Percentiles rank a stretch among this genome's conserved stretches.
Evolutionary conservation across 2,797 vertebrate genomes (phyloP).

Genomic region (Pseudochirops cupreus): DNA sequence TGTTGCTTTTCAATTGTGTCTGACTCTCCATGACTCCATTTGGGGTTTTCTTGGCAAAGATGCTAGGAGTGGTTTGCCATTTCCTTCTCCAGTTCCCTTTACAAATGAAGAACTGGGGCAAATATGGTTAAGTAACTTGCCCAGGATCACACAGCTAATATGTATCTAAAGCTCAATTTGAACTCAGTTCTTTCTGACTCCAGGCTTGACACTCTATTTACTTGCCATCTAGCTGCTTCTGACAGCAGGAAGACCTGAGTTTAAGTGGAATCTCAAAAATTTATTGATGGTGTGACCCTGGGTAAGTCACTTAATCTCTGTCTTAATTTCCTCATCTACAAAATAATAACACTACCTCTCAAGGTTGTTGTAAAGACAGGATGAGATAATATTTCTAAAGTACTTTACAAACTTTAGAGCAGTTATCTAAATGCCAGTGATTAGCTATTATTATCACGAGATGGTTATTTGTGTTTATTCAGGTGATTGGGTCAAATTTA

Average conservation of each 20-base stretch:
- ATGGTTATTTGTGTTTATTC: not conserved
- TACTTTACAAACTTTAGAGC: not conserved
- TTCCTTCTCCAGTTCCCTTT: not conserved
- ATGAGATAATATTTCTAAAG: not conserved
- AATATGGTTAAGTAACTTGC: not conserved
- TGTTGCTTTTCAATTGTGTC: not conserved
- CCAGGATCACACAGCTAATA: not conserved
- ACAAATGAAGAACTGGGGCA: not conserved
- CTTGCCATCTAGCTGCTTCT: not conserved
- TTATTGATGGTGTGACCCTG: not conserved
- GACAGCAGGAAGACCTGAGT: not conserved
- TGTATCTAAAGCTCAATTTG: not conserved
- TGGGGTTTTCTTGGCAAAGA: not conserved
- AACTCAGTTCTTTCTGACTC: too few species aligned
- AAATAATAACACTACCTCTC: not conserved
- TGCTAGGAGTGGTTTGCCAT: not conserved
- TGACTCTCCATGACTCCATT: not conserved
- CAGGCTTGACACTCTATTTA: not conserved
- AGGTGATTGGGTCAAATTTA: not conserved
- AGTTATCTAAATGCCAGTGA: not conserved
- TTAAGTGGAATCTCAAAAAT: not conserved
- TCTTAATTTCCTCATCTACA: not conserved
- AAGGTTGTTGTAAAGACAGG: not conserved
- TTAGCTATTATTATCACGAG: not conserved
- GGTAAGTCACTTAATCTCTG: not conserved